phyloP scores from a whole-genome alignment of 2,113 vertebrate species.

The Edolisoma coerulescens region DNA sequence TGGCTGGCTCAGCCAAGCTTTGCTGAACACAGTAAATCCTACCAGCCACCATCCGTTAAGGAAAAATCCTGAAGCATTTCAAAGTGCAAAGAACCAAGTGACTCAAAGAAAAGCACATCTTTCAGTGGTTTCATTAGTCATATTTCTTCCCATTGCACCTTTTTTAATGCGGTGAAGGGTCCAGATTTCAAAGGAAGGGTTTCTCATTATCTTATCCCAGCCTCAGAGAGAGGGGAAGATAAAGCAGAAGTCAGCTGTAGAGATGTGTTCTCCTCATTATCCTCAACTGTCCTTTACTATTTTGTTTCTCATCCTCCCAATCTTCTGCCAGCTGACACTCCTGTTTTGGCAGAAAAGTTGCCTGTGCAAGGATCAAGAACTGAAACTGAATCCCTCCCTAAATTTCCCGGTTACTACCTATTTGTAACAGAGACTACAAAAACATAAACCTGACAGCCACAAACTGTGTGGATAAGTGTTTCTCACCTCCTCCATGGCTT shows the following conservation, averaged over 20 bases:
- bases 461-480: neutral
- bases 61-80: neutral
- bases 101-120: neutral
- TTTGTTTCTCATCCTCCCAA: neutral
- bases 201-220: constrained; percentile 52
- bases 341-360: neutral
- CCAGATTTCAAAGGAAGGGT: constrained; percentile 58
- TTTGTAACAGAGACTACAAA: neutral
- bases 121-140: neutral
- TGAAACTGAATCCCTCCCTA: neutral
- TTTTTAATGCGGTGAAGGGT: neutral
- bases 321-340: neutral
- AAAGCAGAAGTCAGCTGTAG: neutral
- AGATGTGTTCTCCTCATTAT: constrained; percentile 61
- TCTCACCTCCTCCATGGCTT: neutral
- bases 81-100: constrained; percentile 18
- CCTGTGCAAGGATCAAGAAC: neutral
- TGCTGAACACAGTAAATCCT: constrained; percentile 31
- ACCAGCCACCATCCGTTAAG: neutral
- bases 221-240: neutral
- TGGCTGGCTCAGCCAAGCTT: neutral
- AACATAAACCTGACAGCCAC: neutral
- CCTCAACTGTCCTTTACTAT: constrained; percentile 38
- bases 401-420: neutral
- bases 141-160: constrained; percentile 7